A percentile compares a stretch with the other conserved stretches of the same genome.
Conservation (phyloP, 2,113 vertebrate genomes). For the Thermophis baileyi region DNA sequence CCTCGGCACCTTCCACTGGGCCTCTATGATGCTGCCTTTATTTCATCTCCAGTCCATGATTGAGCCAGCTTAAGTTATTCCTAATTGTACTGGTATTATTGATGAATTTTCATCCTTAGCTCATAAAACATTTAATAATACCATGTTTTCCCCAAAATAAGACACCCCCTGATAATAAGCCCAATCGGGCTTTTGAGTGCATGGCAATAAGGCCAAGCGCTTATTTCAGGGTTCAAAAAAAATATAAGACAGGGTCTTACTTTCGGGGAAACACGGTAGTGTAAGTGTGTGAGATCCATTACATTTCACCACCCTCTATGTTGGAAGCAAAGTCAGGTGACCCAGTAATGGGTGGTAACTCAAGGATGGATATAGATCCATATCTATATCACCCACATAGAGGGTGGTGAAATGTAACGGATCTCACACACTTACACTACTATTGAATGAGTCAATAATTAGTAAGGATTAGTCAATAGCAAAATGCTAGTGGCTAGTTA, state of each 20-base stretch:
- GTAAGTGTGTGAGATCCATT: neutral
- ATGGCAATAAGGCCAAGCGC: too few species aligned
- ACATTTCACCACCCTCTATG: neutral
- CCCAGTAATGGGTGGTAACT: neutral
- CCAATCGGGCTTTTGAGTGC: too few species aligned
- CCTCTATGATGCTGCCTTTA: neutral
- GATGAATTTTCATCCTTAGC: neutral
- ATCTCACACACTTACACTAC: neutral
- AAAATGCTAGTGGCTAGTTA: too few species aligned
- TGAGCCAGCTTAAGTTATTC: neutral
- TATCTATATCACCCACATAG: too few species aligned
- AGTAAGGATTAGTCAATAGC: neutral
- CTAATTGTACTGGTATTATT: neutral
- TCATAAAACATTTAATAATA: neutral
- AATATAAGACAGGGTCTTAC: too few species aligned
- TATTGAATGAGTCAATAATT: neutral
- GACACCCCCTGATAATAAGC: too few species aligned
- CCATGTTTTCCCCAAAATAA: too few species aligned
- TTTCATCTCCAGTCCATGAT: neutral
- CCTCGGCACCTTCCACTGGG: neutral
- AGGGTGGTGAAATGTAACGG: too few species aligned
- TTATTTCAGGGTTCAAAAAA: too few species aligned
- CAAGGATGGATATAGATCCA: neutral
- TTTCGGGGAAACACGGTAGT: too few species aligned
- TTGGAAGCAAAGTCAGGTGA: neutral